Percentiles rank a stretch among this genome's conserved stretches.
Conservation (phyloP, 2,888 invertebrate genomes). For the Drosophila cracens region DNA sequence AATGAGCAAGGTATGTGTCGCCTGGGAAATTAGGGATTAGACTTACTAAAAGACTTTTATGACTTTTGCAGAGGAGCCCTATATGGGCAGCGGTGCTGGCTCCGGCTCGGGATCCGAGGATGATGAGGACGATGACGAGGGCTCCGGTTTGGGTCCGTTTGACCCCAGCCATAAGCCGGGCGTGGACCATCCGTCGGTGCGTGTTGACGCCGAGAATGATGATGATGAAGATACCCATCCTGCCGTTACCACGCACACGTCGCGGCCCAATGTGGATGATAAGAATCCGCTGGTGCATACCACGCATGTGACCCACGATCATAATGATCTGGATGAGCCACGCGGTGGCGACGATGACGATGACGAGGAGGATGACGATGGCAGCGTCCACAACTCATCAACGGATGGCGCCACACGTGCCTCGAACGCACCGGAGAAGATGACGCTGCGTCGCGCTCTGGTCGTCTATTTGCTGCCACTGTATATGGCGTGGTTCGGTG, state of each 20-base stretch:
- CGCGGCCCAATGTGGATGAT: slow-evolving; percentile 74
- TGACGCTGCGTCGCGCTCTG: slow-evolving; percentile 84
- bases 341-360: slow-evolving; percentile 50
- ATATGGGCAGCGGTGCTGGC: slow-evolving; percentile 89
- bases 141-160: slow-evolving; percentile 82
- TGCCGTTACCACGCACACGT: slow-evolving; percentile 69
- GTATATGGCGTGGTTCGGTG: slow-evolving; percentile 93
- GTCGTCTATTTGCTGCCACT: slow-evolving; percentile 92
- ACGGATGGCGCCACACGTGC: slow-evolving; percentile 58
- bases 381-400: slow-evolving; percentile 41
- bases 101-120: slow-evolving; percentile 88
- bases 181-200: slow-evolving; percentile 79
- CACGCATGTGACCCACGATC: slow-evolving; percentile 67
- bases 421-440: slow-evolving; percentile 68
- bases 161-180: slow-evolving; percentile 82
- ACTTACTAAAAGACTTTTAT: not conserved
- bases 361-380: slow-evolving; percentile 40
- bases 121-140: slow-evolving; percentile 83
- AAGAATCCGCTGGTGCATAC: slow-evolving; percentile 65
- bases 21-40: no score
- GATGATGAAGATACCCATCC: slow-evolving; percentile 74
- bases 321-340: slow-evolving; percentile 61
- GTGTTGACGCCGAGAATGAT: slow-evolving; percentile 78
- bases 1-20: slow-evolving; percentile 86
- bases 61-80: slow-evolving; percentile 86